phyloP scores from a whole-genome alignment of 2,888 invertebrate genomes.

The Candidula unifasciata region DNA sequence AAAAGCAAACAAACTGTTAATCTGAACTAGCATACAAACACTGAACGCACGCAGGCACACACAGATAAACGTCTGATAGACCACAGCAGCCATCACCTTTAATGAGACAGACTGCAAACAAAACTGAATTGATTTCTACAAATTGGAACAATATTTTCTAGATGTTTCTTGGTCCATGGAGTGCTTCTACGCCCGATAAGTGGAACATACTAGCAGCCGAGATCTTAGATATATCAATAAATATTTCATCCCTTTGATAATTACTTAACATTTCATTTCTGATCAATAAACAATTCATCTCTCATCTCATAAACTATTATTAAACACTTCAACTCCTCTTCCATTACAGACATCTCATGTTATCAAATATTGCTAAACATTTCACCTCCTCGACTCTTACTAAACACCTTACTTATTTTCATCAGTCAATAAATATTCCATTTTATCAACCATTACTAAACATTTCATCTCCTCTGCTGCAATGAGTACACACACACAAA shows the following conservation, averaged over 20 bases:
- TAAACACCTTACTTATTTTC: too few relatives aligned
- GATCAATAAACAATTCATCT: conserved; percentile 13
- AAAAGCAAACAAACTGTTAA: neutral
- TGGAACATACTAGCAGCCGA: conserved; percentile 30
- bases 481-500: conserved; percentile 26
- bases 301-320: too few relatives aligned
- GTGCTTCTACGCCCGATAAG: conserved; percentile 2
- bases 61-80: neutral
- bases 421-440: too few relatives aligned
- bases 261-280: conserved; percentile 15
- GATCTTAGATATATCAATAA: neutral
- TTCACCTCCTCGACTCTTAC: conserved; percentile 33
- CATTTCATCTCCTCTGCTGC: conserved; percentile 30
- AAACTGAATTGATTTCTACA: neutral
- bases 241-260: too few relatives aligned
- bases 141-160: neutral
- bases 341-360: too few relatives aligned
- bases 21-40: conserved; percentile 20
- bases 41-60: neutral
- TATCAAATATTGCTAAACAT: neutral
- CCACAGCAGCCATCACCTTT: neutral
- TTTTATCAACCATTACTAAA: neutral
- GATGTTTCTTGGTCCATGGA: conserved; percentile 6
- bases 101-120: conserved; percentile 39
- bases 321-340: conserved; percentile 20